Base-by-base conservation (phyloP, 2,113 vertebrate species). In the Zapus hudsonius region DNA sequence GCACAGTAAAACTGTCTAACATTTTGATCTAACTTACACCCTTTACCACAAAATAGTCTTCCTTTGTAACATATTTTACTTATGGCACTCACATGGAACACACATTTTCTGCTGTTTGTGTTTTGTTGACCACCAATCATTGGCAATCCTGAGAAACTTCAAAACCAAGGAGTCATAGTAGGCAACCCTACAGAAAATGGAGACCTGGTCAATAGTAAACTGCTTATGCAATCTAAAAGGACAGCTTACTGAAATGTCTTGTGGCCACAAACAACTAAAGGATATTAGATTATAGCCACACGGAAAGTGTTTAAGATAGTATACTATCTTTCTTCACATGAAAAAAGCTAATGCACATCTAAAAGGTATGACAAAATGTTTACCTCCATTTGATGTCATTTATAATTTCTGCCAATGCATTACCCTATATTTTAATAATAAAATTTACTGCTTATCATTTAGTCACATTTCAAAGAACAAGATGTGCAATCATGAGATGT, bases 381-480 rank as follows among this genome's bases (percentile, higher is more conserved):
- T 55, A 91, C 36, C 73, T 93, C 31, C 63, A 74, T 61, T 86
- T 84, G 44, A 73, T 92, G 10, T 75, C 36, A 84, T 74, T 94
- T 89, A 85, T 40, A 84, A 74, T 84, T 76, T 84, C 29, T 89
- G 69, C 31, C 79, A 82, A 85, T 66, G 15, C 13, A 87, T 67
- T 87, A 72, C 31, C 52, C 33, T 72, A 85, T 29, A 78, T 86
- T 78, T 66, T 93, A 80, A 90, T 79, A 91, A 70, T 82, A 38
- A 85, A 86, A 91, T 87, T 67, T 87, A 81, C 73, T 61, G 55
- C 59, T 61, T 87, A 75, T 16, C 42, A 73, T 80, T 95, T 90
- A 82, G 78, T 87, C 59, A 89, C n/a, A 47, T 89, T 95, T 90
- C 88, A 75, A 95, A 52, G 44, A 52, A 94, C 47, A 94, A 81